phyloP scores from a whole-genome alignment of 1,140 invertebrate species.

The Macrocentrus cingulum region DNA sequence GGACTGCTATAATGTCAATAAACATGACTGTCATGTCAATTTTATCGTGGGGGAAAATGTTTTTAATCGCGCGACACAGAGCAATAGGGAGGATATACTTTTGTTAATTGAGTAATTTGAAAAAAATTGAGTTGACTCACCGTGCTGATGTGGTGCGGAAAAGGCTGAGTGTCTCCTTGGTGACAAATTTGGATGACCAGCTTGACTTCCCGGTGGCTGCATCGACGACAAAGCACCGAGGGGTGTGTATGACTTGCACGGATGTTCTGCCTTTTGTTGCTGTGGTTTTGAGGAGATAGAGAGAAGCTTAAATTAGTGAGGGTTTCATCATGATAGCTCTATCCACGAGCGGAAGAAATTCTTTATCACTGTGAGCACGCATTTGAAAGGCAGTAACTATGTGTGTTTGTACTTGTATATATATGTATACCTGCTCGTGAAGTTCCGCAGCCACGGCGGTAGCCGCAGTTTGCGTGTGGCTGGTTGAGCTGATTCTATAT shows the following conservation, averaged over 20 bases:
- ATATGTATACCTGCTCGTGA: slow-evolving; percentile 55
- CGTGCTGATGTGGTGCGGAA: slow-evolving; percentile 57
- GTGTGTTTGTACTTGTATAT: slow-evolving; percentile 1
- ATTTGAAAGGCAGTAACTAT: slow-evolving; percentile 1
- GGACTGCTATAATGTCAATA: too few relatives aligned
- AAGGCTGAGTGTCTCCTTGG: slow-evolving; percentile 57
- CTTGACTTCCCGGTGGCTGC: slow-evolving; percentile 71
- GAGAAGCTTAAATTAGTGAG: not conserved
- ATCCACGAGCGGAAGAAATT: not conserved
- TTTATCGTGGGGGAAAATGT: too few relatives aligned
- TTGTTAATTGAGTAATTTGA: not conserved
- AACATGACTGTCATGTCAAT: too few relatives aligned
- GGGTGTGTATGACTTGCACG: slow-evolving; percentile 73
- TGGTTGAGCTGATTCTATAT: slow-evolving; percentile 75
- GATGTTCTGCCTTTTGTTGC: slow-evolving; percentile 52
- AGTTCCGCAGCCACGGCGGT: slow-evolving; percentile 71
- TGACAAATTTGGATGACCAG: slow-evolving; percentile 59
- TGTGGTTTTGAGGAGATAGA: slow-evolving; percentile 8
- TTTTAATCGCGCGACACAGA: too few relatives aligned
- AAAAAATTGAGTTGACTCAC: slow-evolving; percentile 39
- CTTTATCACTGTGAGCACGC: slow-evolving; percentile 6
- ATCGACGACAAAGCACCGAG: slow-evolving; percentile 83
- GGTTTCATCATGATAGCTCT: slow-evolving; percentile 1
- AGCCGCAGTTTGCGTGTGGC: slow-evolving; percentile 77
- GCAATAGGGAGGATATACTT: too few relatives aligned